These are phyloP conservation scores for Macropis europaea DNA, from an alignment of 2,888 invertebrate genomes.

Conservation along the genomic window DNA sequence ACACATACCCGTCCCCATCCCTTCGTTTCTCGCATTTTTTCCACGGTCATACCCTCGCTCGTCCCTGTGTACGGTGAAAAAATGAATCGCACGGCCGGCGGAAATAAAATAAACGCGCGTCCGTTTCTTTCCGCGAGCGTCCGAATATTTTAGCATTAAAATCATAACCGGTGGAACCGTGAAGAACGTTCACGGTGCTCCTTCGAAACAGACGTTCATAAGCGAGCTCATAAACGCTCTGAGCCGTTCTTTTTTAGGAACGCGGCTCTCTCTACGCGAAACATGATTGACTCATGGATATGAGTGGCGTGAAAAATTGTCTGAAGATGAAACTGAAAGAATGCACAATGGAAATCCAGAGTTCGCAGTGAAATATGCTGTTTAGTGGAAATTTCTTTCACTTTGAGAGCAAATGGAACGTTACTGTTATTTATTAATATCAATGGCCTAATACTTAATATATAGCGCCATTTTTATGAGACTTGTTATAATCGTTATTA, in stretches of 20 bases:
- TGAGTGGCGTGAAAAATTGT: not conserved
- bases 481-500: too few relatives aligned
- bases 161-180: constrained; percentile 11
- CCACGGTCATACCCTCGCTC: not conserved
- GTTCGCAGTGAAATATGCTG: constrained; percentile 11
- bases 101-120: constrained; percentile 23
- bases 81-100: constrained; percentile 12
- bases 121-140: not conserved
- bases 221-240: not conserved
- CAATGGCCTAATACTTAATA: too few relatives aligned
- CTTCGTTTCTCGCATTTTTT: not conserved
- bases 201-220: not conserved
- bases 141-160: constrained; percentile 12
- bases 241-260: not conserved
- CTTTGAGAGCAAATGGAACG: too few relatives aligned
- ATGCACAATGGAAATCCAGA: constrained; percentile 24
- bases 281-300: constrained; percentile 3
- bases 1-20: not conserved
- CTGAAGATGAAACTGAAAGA: not conserved
- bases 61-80: constrained; percentile 17
- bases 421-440: too few relatives aligned
- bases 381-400: too few relatives aligned
- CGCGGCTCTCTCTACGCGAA: not conserved
- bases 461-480: too few relatives aligned
- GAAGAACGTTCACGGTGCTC: not conserved